Evolutionary conservation across 92 coral and sea anemone genomes (phyloP), one percentile per base, ranked within the genome.

Genomic region (Umimayanthus kanabou): DNA sequence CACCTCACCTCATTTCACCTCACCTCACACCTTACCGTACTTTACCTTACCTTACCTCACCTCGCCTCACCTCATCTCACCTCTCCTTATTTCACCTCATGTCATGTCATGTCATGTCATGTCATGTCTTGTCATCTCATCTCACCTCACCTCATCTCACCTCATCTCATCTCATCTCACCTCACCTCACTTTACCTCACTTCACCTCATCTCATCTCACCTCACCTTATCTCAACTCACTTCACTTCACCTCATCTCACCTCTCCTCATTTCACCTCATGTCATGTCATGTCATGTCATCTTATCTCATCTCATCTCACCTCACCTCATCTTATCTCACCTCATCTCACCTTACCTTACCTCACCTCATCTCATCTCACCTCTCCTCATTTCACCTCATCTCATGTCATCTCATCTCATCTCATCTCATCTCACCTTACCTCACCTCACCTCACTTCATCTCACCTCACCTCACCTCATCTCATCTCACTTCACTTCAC

Each of bases 401-500:
- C 70, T 64, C 4, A 64, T 42, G 0, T 64, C 25, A 64, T 3
- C 70, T 64, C 25, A 64, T 14, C 70, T 64, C 4, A 64, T 33
- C 72, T 80, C 29, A 13, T 4, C 84, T 13, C 73, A 80, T 0
- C 39, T 80, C 73, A 80, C 85, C n/a, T n/a, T n/a, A 80, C 72
- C 72, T 80, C 85, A 47, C 85, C 84, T 80, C 40, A 80, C 84
- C 85, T 47, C 9, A 50, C 73, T 18, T 80, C 33, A 80, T 39
- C 71, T 47, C 33, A 53, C 42, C 85, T 80, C 14, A 53, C 42
- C 85, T 45, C 33, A 53, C 73, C 85, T 80, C 49, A 43, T 43
- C 49, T 43, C 49, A 79, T 18, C 73, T 22, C 39, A 55, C 74
- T 53, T 57, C 25, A 80, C 74, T 45, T 1, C 39, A 80, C 37